These are phyloP conservation scores for Tamias sibiricus DNA, from an alignment of 2,113 vertebrate genomes.

Conservation along the genomic window DNA sequence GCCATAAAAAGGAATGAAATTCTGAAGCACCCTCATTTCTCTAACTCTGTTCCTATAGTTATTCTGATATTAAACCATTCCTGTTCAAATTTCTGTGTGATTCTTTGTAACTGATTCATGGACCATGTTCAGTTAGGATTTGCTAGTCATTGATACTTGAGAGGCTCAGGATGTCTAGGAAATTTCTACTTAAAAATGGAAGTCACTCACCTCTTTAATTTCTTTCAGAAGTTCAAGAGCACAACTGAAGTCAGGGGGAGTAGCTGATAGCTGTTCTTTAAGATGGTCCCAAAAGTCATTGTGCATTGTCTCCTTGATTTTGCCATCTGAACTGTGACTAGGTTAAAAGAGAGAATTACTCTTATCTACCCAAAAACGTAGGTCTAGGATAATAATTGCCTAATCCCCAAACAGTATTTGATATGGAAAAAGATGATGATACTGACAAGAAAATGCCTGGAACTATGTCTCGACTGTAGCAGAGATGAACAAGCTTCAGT, in stretches of 20 bases:
- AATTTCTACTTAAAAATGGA: neutral
- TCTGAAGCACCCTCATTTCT: neutral
- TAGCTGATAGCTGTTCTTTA: conserved; percentile 84
- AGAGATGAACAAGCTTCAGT: neutral
- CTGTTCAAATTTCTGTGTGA: neutral
- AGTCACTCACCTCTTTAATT: conserved; percentile 87
- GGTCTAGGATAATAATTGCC: neutral
- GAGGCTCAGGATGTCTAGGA: neutral
- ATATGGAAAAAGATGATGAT: neutral
- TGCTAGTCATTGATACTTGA: neutral
- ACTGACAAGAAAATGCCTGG: neutral
- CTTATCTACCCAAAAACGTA: neutral
- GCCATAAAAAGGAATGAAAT: neutral
- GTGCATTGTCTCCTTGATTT: conserved; percentile 85
- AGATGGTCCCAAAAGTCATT: conserved; percentile 88
- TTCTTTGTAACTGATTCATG: neutral
- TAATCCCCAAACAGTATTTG: neutral
- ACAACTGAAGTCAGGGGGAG: conserved; percentile 84
- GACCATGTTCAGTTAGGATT: neutral
- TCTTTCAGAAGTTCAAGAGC: conserved; percentile 88
- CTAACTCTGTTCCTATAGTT: neutral
- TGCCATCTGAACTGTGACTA: conserved; percentile 81
- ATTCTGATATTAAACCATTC: conserved; percentile 2
- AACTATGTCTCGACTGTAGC: neutral
- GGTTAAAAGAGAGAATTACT: neutral